Base-by-base conservation (phyloP, 1,140 invertebrate species). In the Mamestra configurata region DNA sequence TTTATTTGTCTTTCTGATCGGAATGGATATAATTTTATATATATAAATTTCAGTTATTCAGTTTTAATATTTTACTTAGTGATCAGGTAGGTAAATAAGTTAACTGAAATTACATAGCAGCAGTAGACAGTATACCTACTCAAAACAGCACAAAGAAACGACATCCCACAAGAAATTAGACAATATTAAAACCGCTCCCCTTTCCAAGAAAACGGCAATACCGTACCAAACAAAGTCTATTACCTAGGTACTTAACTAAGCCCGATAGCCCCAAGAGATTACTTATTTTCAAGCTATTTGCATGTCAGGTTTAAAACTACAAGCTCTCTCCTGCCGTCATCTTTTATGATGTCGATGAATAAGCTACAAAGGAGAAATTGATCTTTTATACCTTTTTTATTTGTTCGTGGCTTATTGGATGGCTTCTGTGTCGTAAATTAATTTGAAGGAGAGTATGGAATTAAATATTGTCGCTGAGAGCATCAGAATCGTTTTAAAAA, bases 221-320 rank as follows among this genome's bases (percentile, higher is more conserved):
- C 24, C 22, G 11, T 15, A n/a, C 43, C 13, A 31, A 5, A 15
- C 15, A 59, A 6, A 15, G 13, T 37, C 59, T 37, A 40, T 20
- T 55, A 22, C 13, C 3, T 24, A 11, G 18, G 20, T 46, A 40
- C 40, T 70, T 66, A 66, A 20, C 18, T 66, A 35, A 37, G n/a
- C 68, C 22, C 13, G 11, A 20, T 35, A 20, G 18, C 51, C 35
- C 10, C 71, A 49, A 73, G 51, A 73, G 53, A 18, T 40, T 57
- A 22, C n/a, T 43, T 40, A 55, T 73, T 73, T 57, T 70, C 22
- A n/a, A 70, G 51, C 71, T 73, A 57, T 57, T 72, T 72, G 24
- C n/a, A 72, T 37, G 49, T 57, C 46, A 53, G 24, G 46, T 53
- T 70, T 71, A 53, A 35, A 53, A 71, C 68, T 51, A 71, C 46